These are phyloP conservation scores for Stichodactyla helianthus DNA, from an alignment of 64 coral and sea anemone genomes.

Conservation along the genomic window DNA sequence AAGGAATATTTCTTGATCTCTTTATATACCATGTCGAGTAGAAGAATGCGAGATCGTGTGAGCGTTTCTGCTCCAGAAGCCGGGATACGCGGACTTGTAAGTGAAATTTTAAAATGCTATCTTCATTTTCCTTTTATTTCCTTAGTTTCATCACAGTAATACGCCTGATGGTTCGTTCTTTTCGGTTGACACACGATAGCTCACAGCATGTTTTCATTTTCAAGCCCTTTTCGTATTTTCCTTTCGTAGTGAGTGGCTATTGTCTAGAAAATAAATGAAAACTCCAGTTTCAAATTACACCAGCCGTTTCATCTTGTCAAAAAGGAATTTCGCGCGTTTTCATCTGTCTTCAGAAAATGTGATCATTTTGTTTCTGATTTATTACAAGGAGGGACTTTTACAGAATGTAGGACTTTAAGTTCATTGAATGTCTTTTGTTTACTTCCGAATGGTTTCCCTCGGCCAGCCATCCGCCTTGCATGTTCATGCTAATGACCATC, in stretches of 20 bases:
- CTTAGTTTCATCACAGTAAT: not conserved
- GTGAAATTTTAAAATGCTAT: not conserved
- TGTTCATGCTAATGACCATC: not conserved
- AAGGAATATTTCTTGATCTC: not conserved
- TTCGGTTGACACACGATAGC: not conserved
- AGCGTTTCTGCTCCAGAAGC: not conserved
- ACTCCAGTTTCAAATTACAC: not conserved
- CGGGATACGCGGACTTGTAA: constrained; percentile 2
- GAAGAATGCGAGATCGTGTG: not conserved
- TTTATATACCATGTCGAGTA: not conserved
- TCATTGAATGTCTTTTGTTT: too few relatives aligned
- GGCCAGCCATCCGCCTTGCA: not conserved
- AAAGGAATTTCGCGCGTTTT: too few relatives aligned
- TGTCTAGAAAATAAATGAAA: not conserved
- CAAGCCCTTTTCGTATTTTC: not conserved
- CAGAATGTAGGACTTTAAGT: too few relatives aligned
- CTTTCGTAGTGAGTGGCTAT: not conserved
- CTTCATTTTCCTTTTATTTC: not conserved
- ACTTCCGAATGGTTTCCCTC: too few relatives aligned
- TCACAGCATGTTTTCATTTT: not conserved
- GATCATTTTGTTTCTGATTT: too few relatives aligned
- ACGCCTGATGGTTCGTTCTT: not conserved
- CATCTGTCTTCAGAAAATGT: too few relatives aligned
- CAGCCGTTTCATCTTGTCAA: too few relatives aligned
- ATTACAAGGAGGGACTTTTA: too few relatives aligned